Conservation (phyloP, 2,113 vertebrate species). For the Hypomesus transpacificus region DNA sequence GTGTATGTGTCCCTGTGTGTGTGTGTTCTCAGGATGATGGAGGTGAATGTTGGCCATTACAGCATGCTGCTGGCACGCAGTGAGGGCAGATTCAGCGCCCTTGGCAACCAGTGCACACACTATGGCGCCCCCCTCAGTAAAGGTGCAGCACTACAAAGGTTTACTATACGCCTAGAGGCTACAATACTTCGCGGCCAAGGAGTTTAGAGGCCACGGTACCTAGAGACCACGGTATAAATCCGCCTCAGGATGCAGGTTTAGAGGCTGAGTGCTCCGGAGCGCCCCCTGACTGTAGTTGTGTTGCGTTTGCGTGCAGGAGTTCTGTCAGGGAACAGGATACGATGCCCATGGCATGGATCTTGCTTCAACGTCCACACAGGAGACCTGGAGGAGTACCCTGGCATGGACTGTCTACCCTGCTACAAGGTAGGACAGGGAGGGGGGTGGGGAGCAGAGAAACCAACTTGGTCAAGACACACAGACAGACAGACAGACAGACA, state of each 20-base stretch:
- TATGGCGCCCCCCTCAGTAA: constrained; percentile 76
- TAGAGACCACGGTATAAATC: too few species aligned
- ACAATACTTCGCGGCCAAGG: too few species aligned
- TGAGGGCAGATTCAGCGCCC: constrained; percentile 67
- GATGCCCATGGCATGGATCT: constrained; percentile 82
- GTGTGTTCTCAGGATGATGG: constrained; percentile 71
- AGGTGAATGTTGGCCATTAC: constrained; percentile 71
- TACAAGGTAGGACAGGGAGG: constrained; percentile 55
- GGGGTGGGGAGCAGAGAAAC: neutral
- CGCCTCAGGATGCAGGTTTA: too few species aligned
- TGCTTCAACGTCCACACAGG: constrained; percentile 79
- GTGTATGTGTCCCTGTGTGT: constrained; percentile 17
- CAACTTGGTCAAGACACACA: neutral
- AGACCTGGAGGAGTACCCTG: constrained; percentile 82
- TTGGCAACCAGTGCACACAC: constrained; percentile 81
- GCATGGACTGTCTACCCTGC: constrained; percentile 75
- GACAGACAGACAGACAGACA: constrained; percentile 3
- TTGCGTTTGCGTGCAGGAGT: constrained; percentile 65
- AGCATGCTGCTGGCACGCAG: constrained; percentile 73
- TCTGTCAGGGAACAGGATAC: constrained; percentile 69
- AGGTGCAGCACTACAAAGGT: constrained; percentile 62
- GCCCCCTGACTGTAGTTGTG: neutral
- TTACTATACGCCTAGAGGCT: neutral
- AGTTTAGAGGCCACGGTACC: too few species aligned
- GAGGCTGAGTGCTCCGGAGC: neutral